Evolutionary conservation across 1,140 invertebrate genomes (phyloP), one percentile per base, ranked within the genome.

Genomic region (Drosophila auraria): DNA sequence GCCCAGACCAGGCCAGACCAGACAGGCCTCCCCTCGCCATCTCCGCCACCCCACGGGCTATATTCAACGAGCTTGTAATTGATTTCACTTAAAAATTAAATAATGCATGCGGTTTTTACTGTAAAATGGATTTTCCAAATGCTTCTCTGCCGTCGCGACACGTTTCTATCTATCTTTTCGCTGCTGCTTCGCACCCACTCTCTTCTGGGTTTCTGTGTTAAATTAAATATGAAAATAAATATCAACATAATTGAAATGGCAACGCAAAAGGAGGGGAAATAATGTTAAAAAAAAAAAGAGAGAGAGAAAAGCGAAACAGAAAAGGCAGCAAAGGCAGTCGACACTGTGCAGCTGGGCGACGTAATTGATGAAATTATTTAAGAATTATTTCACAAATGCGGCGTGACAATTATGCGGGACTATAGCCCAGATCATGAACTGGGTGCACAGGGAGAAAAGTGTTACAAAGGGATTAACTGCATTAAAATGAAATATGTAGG

Each of bases 1-100:
- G 70, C 70, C 70, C 70, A 42, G 53, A 27, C 66, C 69, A 72
- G 23, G 11, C 23, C 68, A 56, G 50, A 17, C 63, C 68, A 66
- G 63, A 58, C 40, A 27, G 23, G 42, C 68, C 30, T 74, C 40
- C 30, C n/a, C 36, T 9, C 12, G 9, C 20, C 66, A 12, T 51
- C 40, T 23, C 14, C 36, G 4, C 20, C 20, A 17, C 50, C 23
- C 33, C 30, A 33, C 17, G 23, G 51, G 56, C 17, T 42, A 51
- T 25, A 47, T 47, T 71, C 79, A 76, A 90, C 71, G 68, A 82
- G 86, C 69, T 76, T 90, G 86, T 90, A 90, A 90, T 90, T 90
- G 86, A 90, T 91, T 91, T 91, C 87, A 91, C 89, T 91, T 91
- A 91, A 91, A 91, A 91, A 84, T 91, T 91, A 91, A 91, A 91